These are phyloP conservation scores for Glossophaga mutica DNA, from an alignment of 2,797 vertebrate species.

Conservation along the genomic window DNA sequence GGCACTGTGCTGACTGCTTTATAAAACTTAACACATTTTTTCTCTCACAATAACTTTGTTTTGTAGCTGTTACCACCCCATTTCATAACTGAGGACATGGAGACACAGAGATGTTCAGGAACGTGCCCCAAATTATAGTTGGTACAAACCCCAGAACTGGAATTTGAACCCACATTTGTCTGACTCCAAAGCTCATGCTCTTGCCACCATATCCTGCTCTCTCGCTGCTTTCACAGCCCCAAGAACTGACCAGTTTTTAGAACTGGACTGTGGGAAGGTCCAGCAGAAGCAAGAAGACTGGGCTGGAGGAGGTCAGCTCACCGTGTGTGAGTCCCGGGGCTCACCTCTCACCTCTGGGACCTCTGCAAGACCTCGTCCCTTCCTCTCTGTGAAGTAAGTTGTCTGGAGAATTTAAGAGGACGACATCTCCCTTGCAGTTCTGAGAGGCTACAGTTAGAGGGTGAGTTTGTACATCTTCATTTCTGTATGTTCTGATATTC, in stretches of 20 bases:
- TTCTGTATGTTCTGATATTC: neutral
- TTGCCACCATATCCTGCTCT: neutral
- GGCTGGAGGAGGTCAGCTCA: neutral
- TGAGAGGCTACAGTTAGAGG: neutral
- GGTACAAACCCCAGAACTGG: neutral
- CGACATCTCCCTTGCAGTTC: neutral
- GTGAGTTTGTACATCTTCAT: neutral
- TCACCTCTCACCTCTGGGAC: neutral
- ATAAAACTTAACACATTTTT: neutral
- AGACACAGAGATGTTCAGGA: neutral
- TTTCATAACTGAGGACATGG: neutral
- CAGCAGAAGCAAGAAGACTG: neutral
- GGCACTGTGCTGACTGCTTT: constrained; percentile 14
- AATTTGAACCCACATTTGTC: neutral
- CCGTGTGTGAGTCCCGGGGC: neutral
- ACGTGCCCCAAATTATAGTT: neutral
- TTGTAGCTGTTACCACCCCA: neutral
- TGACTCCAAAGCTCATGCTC: neutral
- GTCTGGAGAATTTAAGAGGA: neutral
- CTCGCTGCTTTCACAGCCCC: neutral
- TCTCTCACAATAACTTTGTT: neutral
- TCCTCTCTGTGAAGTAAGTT: neutral
- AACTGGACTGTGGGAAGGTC: neutral
- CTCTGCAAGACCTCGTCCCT: neutral
- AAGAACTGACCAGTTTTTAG: neutral